Percentiles rank a stretch among this genome's conserved stretches.
Evolutionary conservation across 2,113 vertebrate genomes (phyloP).

Genomic region (Labrus mixtus): DNA sequence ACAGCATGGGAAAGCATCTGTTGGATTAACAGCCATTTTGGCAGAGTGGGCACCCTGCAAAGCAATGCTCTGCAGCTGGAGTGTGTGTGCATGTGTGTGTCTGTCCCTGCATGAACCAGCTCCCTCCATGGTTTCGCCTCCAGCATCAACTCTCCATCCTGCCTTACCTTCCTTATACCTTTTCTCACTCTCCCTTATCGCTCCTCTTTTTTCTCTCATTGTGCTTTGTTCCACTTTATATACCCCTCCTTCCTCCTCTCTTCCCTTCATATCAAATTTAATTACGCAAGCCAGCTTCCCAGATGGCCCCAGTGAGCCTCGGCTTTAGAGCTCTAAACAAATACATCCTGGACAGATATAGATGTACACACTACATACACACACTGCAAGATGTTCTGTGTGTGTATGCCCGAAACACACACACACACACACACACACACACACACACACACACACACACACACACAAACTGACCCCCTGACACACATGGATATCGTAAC

Average conservation of each 20-base stretch:
- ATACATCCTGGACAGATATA: conserved; percentile 63
- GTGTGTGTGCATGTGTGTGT: background rate
- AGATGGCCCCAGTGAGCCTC: conserved; percentile 70
- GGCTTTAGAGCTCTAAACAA: conserved; percentile 60
- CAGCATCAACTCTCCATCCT: conserved; percentile 2
- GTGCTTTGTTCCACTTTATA: conserved; percentile 10
- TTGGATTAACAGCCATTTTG: conserved; percentile 51
- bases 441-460: background rate
- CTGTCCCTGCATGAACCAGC: conserved; percentile 31
- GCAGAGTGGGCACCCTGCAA: conserved; percentile 31
- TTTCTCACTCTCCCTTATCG: background rate
- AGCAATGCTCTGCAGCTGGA: conserved; percentile 50
- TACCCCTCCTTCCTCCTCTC: conserved; percentile 14
- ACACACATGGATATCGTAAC: conserved; percentile 44
- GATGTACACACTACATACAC: conserved; percentile 25
- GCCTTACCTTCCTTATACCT: background rate
- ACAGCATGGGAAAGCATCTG: conserved; percentile 53
- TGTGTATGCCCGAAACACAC: conserved; percentile 6
- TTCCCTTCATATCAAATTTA: conserved; percentile 67
- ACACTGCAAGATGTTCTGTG: conserved; percentile 42
- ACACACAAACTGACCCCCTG: conserved; percentile 32
- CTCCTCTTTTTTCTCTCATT: conserved; percentile 9
- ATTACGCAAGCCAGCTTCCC: conserved; percentile 71
- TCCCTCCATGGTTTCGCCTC: conserved; percentile 17
- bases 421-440: conserved; percentile 28